Base-by-base conservation (phyloP, 2,113 vertebrate species). In the Kryptolebias marmoratus region DNA sequence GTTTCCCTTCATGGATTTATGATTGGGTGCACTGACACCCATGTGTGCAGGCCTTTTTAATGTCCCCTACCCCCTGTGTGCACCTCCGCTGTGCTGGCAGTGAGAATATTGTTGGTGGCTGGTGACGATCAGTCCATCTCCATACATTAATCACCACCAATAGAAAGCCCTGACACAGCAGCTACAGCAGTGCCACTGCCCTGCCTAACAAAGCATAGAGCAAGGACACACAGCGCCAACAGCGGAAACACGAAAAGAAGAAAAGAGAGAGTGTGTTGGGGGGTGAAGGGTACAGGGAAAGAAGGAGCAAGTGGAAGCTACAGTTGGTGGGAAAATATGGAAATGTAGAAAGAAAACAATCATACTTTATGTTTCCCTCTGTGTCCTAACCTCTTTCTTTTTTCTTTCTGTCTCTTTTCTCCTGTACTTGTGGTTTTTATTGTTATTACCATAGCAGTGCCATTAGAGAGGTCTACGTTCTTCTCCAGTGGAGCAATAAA, bases 401-500 rank as follows among this genome's bases (percentile, higher is more conserved):
- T 68, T 71, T 79, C 71, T 58, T 64, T 72, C 59, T 75, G 73
- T 75, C 81, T 65, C 68, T 73, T 84, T 87, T 69, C 76, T 77
- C 65, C 72, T 82, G 73, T 88, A 86, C 81, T 85, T 84, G 72
- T 80, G 87, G 73, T 88, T 91, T 91, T 91, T 92, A 92, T 91
- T 93, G 92, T 98, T 98, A 98, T 99, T 98, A 99, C 98, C 97
- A 96, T 94, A 93, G 95, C 95, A 95, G 96, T 93, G 93, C 96
- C 96, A 98, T 98, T 97, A 98, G 96, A 96, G 94, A 92, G 94
- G 95, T 96, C 94, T 94, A 95, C 95, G 97, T 99, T 99, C 98
- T 96, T 96, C 96, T 99, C 98, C 98, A 98, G 85, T 98, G 96
- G 97, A 98, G 98, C 98, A 98, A 96, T 97, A 99, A 99, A 99